phyloP scores from a whole-genome alignment of 2,888 invertebrate genomes.

The Sphaerophoria rueppellii region DNA sequence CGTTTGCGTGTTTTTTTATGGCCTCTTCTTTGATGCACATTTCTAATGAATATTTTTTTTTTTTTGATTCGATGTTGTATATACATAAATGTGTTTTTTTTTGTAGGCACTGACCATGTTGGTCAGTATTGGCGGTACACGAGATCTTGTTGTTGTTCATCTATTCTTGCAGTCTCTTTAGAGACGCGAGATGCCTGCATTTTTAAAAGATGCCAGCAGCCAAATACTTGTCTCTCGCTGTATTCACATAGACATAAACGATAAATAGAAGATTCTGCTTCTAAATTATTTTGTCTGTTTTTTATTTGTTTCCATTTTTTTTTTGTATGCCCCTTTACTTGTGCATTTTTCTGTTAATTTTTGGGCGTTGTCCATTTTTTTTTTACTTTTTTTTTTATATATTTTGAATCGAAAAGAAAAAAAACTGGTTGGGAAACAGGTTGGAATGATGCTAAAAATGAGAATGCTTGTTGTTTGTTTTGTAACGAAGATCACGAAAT shows the following conservation, averaged over 20 bases:
- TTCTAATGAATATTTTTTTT: conserved; percentile 44
- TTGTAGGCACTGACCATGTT: conserved; percentile 12
- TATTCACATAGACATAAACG: too few species aligned
- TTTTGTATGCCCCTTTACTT: conserved; percentile 49
- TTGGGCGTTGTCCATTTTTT: conserved; percentile 67
- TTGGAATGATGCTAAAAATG: conserved; percentile 70
- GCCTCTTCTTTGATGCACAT: conserved; percentile 50
- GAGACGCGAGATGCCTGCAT: conserved; percentile 18
- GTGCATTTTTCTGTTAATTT: conserved; percentile 45
- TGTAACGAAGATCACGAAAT: conserved; percentile 41
- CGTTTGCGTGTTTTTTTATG: conserved; percentile 27
- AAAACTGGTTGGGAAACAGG: conserved; percentile 68
- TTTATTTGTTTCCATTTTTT: conserved; percentile 35
- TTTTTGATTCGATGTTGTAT: conserved; percentile 38
- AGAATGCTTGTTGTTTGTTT: conserved; percentile 56
- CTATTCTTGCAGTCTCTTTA: conserved; percentile 50
- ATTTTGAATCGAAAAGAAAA: conserved; percentile 42
- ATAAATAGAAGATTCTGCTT: too few species aligned
- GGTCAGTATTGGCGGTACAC: conserved; percentile 32
- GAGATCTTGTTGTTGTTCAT: too few species aligned
- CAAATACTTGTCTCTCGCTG: background rate
- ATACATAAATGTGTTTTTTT: background rate
- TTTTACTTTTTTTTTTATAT: conserved; percentile 34
- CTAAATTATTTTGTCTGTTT: conserved; percentile 9
- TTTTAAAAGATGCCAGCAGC: conserved; percentile 1